Conservation (phyloP, 2,888 invertebrate genomes). For the Agapostemon virescens region DNA sequence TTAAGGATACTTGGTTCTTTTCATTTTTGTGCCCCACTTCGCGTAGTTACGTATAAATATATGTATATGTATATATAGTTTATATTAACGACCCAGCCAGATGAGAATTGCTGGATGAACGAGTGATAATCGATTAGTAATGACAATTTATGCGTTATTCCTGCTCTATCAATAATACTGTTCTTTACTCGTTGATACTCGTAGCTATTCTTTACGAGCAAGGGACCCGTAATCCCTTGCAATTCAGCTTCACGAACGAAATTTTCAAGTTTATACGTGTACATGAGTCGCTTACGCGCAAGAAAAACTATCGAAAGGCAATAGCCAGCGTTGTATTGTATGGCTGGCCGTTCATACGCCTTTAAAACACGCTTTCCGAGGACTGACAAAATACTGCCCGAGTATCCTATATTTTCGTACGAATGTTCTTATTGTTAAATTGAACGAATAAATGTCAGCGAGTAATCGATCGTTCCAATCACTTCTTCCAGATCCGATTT, state of each 20-base stretch:
- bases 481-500: neutral
- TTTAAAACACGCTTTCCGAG: conserved; percentile 2
- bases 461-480: conserved; percentile 42
- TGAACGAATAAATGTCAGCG: conserved; percentile 65
- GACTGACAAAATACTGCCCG: conserved; percentile 39
- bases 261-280: neutral
- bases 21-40: neutral
- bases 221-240: neutral
- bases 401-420: conserved; percentile 61
- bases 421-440: conserved; percentile 59
- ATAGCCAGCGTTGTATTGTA: neutral
- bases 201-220: conserved; percentile 35
- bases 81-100: conserved; percentile 38
- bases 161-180: conserved; percentile 32
- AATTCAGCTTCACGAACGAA: conserved; percentile 13
- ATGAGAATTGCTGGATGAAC: conserved; percentile 43
- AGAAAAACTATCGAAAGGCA: conserved; percentile 11
- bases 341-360: neutral
- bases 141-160: conserved; percentile 41
- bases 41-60: conserved; percentile 5
- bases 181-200: conserved; percentile 53
- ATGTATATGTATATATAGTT: conserved; percentile 33
- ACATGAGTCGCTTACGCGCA: neutral
- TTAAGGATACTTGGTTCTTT: neutral
- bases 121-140: conserved; percentile 55